phyloP scores from a whole-genome alignment of 2,797 vertebrate genomes.

The Sebastes variabilis region DNA sequence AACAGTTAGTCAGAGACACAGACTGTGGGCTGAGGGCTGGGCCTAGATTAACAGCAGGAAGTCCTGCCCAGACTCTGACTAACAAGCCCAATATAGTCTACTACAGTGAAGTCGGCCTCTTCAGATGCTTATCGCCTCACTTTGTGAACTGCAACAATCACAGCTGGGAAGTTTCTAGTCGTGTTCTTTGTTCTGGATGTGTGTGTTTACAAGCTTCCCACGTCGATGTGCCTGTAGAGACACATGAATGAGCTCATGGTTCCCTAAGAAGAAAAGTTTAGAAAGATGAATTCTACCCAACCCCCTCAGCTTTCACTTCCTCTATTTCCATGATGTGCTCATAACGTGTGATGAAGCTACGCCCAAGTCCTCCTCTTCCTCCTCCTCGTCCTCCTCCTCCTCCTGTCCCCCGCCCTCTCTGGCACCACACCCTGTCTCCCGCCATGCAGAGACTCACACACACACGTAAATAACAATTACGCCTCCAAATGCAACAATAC shows the following conservation, averaged over 20 bases:
- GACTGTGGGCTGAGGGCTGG: conserved; percentile 17
- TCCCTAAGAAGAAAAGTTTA: not conserved
- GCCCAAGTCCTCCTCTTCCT: not conserved
- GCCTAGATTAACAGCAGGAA: conserved; percentile 53
- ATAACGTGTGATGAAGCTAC: conserved; percentile 13
- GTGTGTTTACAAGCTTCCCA: not conserved
- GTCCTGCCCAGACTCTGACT: conserved; percentile 50
- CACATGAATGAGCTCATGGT: not conserved
- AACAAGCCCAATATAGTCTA: conserved; percentile 15
- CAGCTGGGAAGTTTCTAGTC: not conserved
- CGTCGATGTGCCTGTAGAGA: not conserved
- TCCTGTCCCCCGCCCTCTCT: conserved; percentile 1
- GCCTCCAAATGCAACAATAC: conserved; percentile 13
- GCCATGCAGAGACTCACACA: conserved; percentile 32
- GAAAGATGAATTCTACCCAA: not conserved
- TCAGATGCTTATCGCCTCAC: conserved; percentile 16
- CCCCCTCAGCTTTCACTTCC: conserved; percentile 67
- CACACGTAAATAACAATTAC: conserved; percentile 35
- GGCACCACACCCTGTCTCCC: conserved; percentile 56
- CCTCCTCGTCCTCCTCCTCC: not conserved
- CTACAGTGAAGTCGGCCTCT: not conserved
- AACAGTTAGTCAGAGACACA: conserved; percentile 29
- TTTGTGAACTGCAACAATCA: not conserved
- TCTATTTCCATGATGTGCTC: conserved; percentile 42
- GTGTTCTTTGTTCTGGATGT: not conserved